phyloP scores from a whole-genome alignment of 2,888 invertebrate genomes.

The Gandaritis pyraliata region DNA sequence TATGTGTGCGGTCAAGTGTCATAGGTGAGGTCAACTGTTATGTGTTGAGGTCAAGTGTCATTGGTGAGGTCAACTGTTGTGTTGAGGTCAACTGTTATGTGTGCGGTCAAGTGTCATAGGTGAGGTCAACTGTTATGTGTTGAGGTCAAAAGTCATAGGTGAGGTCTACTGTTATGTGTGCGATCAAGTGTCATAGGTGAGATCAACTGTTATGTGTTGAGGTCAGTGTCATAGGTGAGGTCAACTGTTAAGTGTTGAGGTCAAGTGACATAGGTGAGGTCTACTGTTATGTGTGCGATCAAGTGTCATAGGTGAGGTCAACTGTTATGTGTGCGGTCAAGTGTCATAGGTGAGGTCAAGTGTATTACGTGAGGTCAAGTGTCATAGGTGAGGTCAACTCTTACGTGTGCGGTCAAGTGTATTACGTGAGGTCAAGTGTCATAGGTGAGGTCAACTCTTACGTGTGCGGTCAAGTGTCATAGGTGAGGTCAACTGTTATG shows the following conservation, averaged over 20 bases:
- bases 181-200: no score
- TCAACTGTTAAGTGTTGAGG: conserved; percentile 88
- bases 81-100: no score
- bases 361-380: background rate
- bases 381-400: conserved; percentile 78
- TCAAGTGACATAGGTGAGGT: background rate
- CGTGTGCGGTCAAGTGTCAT: background rate
- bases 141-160: no score
- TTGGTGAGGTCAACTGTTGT: no score
- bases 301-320: conserved; percentile 93
- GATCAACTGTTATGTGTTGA: conserved; percentile 82
- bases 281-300: conserved; percentile 61
- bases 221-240: background rate
- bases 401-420: conserved; percentile 80
- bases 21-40: no score
- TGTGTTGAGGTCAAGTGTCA: no score
- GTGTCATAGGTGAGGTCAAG: conserved; percentile 79
- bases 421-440: conserved; percentile 1
- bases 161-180: no score
- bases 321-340: conserved; percentile 87
- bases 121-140: no score
- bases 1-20: no score
- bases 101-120: no score
- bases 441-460: conserved; percentile 61
- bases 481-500: background rate